Conservation (phyloP, 2,888 invertebrate species). For the Stenchaetothrips biformis region DNA sequence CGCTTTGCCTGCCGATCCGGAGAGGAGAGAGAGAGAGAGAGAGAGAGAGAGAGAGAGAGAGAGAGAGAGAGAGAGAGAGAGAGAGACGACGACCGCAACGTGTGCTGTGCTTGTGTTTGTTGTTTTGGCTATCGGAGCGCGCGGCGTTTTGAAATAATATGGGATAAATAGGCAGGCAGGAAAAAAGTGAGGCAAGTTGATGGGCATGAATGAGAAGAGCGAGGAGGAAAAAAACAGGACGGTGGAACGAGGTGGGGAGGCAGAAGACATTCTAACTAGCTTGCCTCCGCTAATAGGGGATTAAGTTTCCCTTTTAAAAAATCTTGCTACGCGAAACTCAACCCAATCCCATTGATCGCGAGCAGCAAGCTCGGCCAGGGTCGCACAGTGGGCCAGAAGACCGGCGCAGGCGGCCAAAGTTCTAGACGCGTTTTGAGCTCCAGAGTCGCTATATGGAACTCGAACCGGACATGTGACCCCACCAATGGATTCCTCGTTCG, state of each 20-base stretch:
- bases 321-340: neutral
- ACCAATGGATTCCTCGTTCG: too few species aligned
- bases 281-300: neutral
- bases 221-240: neutral
- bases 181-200: neutral
- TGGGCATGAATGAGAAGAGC: too few species aligned
- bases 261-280: neutral
- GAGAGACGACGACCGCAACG: neutral
- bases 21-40: too few species aligned
- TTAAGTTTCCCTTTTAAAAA: neutral
- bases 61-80: neutral
- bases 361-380: too few species aligned
- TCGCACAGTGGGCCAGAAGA: too few species aligned
- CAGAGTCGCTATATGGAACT: too few species aligned
- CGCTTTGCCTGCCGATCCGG: neutral
- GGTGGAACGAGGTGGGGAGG: neutral
- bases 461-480: too few species aligned
- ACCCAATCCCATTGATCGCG: neutral
- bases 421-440: too few species aligned
- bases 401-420: too few species aligned
- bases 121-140: slow-evolving; percentile 15
- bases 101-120: neutral
- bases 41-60: too few species aligned
- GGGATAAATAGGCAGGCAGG: neutral
- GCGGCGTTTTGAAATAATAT: slow-evolving; percentile 5